Evolutionary conservation across 2,888 invertebrate species (phyloP).

Genomic region (Thumatha senex): DNA sequence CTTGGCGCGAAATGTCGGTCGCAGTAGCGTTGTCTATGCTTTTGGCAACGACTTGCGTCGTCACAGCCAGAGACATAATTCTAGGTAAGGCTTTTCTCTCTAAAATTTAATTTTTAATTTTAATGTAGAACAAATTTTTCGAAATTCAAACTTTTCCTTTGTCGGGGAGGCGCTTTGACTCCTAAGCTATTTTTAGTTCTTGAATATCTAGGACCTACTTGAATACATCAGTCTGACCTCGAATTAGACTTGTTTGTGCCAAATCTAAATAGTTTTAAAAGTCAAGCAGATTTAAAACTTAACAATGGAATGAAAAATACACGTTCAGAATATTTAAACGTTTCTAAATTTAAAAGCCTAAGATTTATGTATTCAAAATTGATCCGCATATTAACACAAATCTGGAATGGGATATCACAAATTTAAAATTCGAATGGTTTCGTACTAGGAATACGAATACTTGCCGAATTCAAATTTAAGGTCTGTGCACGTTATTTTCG

Average conservation of each 20-base stretch:
- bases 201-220: too few species aligned
- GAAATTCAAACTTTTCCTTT: too few species aligned
- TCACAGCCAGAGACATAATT: conserved; percentile 69
- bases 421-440: conserved; percentile 59
- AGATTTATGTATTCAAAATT: conserved; percentile 59
- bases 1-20: conserved; percentile 75
- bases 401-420: conserved; percentile 48
- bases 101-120: neutral
- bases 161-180: too few species aligned
- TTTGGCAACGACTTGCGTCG: conserved; percentile 56
- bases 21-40: conserved; percentile 55
- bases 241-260: too few species aligned
- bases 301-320: conserved; percentile 43
- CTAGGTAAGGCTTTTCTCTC: conserved; percentile 60
- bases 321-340: conserved; percentile 39
- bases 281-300: conserved; percentile 16
- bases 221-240: too few species aligned
- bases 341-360: conserved; percentile 41
- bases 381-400: conserved; percentile 68
- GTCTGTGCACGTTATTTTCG: conserved; percentile 44
- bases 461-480: conserved; percentile 37
- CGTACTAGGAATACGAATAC: conserved; percentile 51
- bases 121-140: too few species aligned
- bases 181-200: too few species aligned
- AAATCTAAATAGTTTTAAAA: conserved; percentile 14